Base-by-base conservation (phyloP, 2,113 vertebrate species). In the Halichoerus grypus region DNA sequence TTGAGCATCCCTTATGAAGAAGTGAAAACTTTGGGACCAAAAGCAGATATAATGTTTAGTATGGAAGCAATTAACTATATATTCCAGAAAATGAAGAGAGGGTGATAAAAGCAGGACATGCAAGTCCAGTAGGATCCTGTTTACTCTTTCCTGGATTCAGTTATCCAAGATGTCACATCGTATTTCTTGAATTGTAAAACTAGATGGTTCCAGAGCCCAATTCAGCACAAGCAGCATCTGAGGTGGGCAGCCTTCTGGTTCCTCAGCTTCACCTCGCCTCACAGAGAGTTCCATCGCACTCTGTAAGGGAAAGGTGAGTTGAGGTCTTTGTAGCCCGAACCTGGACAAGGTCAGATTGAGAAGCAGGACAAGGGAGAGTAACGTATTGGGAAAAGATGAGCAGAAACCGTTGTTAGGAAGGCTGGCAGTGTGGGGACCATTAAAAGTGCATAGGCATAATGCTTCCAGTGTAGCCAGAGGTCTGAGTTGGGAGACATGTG, bases 321-420 rank as follows among this genome's bases (percentile, higher is more conserved):
- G 71, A 76, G 42, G 15, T 72, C 16, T 36, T 63, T 92, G 69
- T 31, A 92, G 26, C 5, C 28, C 57, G 33, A 80, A 26, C 33
- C 67, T 55, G 19, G 80, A 36, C 15, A 76, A 53, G 46, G 57
- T 11, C 24, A 82, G 67, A 42, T 42, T 65, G 36, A 77, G 89
- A 87, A 87, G 42, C 8, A 80, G 18, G 57, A 36, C 7, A n/a
- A 84, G 26, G 39, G 55, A 55, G 2, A 76, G 49, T n/a, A 59
- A 61, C 4, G 65, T 88, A 83, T 74, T 84, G 87, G 72, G 69
- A 83, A 57, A 76, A 36, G 49, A 83, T 46, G 31, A 87, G 49
- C 55, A 65, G 53, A 83, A 65, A 31, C 53, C n/a, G 19, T 93
- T 91, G 24, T 88, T 84, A 53, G 77, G 86, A 90, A 96, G 36